Percentiles rank a stretch among this genome's conserved stretches.
These are phyloP conservation scores for Tragelaphus oryx DNA, from an alignment of 2,797 vertebrate species.

Conservation along the genomic window DNA sequence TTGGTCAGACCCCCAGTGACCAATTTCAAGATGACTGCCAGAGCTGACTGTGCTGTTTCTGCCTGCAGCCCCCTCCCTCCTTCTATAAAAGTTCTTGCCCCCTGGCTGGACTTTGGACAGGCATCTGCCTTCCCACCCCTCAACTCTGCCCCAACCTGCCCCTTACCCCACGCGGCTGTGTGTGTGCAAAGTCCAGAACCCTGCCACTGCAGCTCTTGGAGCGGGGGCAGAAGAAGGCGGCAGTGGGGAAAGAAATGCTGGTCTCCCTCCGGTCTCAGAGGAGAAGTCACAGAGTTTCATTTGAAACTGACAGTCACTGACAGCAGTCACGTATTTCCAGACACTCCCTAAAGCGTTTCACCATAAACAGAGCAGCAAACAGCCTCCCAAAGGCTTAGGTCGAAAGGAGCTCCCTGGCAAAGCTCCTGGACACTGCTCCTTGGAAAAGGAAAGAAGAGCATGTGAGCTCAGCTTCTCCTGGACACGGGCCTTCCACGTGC, in stretches of 20 bases:
- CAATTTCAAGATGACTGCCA: not conserved
- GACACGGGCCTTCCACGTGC: not conserved
- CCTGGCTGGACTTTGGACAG: not conserved
- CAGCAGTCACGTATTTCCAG: not conserved
- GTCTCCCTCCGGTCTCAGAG: not conserved
- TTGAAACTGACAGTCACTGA: not conserved
- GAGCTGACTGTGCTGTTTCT: not conserved
- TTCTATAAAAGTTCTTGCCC: not conserved
- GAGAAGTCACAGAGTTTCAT: not conserved
- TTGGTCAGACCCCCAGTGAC: not conserved
- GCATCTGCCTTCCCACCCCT: not conserved
- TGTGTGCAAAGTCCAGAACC: not conserved
- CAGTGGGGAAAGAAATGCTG: not conserved
- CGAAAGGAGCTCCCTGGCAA: not conserved
- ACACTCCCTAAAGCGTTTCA: not conserved
- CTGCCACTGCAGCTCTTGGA: not conserved
- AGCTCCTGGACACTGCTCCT: not conserved
- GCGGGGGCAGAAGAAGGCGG: fast-evolving
- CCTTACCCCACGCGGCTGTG: fast-evolving
- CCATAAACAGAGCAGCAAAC: not conserved
- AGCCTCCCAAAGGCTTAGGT: not conserved
- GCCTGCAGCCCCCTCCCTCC: not conserved
- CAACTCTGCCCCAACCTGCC: not conserved
- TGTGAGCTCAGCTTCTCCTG: not conserved
- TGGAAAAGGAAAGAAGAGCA: not conserved